Percentiles rank a stretch among this genome's conserved stretches.
These are phyloP conservation scores for Gorsachius goisagi DNA, from an alignment of 2,113 vertebrate genomes.

Conservation along the genomic window DNA sequence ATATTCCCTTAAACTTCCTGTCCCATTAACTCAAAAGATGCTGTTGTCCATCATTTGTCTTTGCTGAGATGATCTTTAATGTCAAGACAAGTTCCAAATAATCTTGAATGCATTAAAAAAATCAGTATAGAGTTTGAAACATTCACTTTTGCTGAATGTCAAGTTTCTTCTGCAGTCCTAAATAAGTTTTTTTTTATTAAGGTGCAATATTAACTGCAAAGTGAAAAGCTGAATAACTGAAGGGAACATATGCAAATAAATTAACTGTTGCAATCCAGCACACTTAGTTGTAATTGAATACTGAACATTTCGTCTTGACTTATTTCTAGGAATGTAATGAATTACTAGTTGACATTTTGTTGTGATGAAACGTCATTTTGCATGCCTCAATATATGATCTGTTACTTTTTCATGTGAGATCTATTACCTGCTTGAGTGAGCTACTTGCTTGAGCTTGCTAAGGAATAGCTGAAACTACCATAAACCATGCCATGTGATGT, in stretches of 20 bases:
- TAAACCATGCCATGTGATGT: neutral
- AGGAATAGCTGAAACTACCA: slow-evolving; percentile 22
- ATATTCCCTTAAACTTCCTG: neutral
- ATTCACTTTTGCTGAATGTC: neutral
- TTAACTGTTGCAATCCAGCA: neutral
- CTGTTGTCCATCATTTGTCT: neutral
- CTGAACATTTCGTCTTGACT: neutral
- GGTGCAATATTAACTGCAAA: neutral
- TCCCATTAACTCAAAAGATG: neutral
- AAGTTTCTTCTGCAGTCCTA: neutral
- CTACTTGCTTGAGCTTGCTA: slow-evolving; percentile 43
- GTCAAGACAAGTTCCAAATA: neutral
- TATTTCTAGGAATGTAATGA: slow-evolving; percentile 29
- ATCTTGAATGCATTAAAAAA: neutral
- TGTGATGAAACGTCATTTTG: neutral
- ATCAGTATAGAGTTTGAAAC: neutral
- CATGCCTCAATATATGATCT: neutral
- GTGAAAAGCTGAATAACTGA: neutral
- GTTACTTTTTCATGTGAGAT: slow-evolving; percentile 31
- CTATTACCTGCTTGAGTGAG: slow-evolving; percentile 10
- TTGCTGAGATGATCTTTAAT: neutral
- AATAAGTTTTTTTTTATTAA: neutral
- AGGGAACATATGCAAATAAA: neutral
- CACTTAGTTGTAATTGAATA: neutral
- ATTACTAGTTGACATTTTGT: slow-evolving; percentile 13